These are phyloP conservation scores for Cantharis flavilabris DNA, from an alignment of 2,888 invertebrate species.

Conservation along the genomic window DNA sequence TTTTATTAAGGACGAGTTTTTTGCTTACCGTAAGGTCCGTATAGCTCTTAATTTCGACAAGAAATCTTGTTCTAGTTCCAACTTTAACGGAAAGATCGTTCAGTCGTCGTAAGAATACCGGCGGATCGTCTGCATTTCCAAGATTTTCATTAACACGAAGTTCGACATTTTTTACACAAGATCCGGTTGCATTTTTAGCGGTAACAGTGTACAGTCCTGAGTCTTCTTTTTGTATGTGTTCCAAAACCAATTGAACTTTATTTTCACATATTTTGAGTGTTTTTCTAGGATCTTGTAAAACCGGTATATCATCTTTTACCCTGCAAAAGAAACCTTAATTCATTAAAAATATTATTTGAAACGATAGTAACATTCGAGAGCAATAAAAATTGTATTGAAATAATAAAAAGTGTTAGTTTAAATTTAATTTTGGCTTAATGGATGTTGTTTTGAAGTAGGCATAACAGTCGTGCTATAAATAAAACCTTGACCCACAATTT, in stretches of 20 bases:
- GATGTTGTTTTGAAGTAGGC: background rate
- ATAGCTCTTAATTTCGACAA: slow-evolving; percentile 79
- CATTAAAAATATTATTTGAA: background rate
- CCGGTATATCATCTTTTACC: slow-evolving; percentile 64
- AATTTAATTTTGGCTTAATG: background rate
- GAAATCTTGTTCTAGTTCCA: slow-evolving; percentile 82
- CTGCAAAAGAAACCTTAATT: slow-evolving; percentile 46
- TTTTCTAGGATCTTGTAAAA: slow-evolving; percentile 70
- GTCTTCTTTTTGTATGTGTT: slow-evolving; percentile 72
- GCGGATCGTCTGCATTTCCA: slow-evolving; percentile 66
- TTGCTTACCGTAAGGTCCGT: slow-evolving; percentile 74
- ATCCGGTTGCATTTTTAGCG: slow-evolving; percentile 63
- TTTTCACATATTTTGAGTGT: slow-evolving; percentile 62
- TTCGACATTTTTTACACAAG: slow-evolving; percentile 60
- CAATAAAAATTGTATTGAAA: slow-evolving; percentile 13
- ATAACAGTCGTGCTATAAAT: background rate
- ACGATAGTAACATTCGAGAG: background rate
- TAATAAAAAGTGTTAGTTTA: slow-evolving; percentile 2
- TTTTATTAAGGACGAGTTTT: background rate
- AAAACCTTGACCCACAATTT: background rate
- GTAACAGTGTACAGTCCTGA: slow-evolving; percentile 77
- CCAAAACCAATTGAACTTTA: slow-evolving; percentile 75
- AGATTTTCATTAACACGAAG: slow-evolving; percentile 60
- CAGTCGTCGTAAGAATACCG: slow-evolving; percentile 81
- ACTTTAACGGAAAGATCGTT: slow-evolving; percentile 89